Evolutionary conservation across 2,113 vertebrate genomes (phyloP).

Genomic region (Varanus komodoensis): DNA sequence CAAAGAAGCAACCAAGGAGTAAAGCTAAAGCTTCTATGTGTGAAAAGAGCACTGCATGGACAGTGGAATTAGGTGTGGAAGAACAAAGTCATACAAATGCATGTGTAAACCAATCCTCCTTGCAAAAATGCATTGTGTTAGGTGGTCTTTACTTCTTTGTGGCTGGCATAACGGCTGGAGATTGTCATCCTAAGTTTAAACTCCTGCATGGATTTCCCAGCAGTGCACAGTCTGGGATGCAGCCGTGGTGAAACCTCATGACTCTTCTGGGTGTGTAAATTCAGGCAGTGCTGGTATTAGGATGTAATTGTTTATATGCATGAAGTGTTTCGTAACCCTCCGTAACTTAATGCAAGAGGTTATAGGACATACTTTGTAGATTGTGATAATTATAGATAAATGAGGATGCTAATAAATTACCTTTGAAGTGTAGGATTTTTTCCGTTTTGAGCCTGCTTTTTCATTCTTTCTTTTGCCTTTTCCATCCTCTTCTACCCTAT

Average conservation of each 20-base stretch:
- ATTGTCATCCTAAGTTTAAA: not conserved
- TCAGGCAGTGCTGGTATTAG: not conserved
- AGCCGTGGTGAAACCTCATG: too few species aligned
- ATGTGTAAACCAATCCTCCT: too few species aligned
- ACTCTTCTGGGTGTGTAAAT: not conserved
- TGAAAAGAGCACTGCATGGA: too few species aligned
- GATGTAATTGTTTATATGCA: not conserved
- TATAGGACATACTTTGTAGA: not conserved
- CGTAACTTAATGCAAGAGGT: not conserved
- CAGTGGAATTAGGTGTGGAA: too few species aligned
- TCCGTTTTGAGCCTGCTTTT: constrained; percentile 92
- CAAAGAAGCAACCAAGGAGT: too few species aligned
- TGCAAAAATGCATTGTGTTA: too few species aligned
- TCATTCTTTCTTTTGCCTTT: constrained; percentile 91
- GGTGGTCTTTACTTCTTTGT: not conserved
- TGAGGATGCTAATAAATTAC: constrained; percentile 69
- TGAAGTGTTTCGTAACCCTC: not conserved
- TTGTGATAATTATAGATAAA: not conserved
- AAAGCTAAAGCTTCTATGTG: too few species aligned
- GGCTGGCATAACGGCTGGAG: not conserved
- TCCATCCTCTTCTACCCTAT: constrained; percentile 88
- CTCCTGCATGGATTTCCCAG: not conserved
- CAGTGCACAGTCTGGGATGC: too few species aligned
- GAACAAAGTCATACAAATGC: too few species aligned
- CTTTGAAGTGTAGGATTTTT: constrained; percentile 92